These are phyloP conservation scores for Lepilemur septentrionalis DNA, from an alignment of 2,797 vertebrate genomes.

Conservation along the genomic window DNA sequence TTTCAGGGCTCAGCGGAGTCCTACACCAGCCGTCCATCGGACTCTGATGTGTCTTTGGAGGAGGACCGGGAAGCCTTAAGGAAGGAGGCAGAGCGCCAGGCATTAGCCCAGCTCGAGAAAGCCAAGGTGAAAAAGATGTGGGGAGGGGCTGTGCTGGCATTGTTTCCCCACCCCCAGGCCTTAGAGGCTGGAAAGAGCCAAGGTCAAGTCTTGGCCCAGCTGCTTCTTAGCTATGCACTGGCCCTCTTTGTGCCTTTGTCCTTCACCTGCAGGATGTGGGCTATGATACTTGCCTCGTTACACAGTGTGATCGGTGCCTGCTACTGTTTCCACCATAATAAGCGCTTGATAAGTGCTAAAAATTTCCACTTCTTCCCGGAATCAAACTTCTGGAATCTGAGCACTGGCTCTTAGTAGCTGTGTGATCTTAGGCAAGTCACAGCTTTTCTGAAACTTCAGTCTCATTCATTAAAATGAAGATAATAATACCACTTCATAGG, in stretches of 20 bases:
- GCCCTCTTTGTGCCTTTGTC: background rate
- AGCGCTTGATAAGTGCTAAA: background rate
- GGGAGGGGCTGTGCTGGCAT: background rate
- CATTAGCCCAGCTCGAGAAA: conserved; percentile 97
- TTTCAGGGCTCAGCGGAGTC: conserved; percentile 97
- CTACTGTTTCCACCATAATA: background rate
- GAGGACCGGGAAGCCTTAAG: conserved; percentile 96
- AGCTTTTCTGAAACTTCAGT: background rate
- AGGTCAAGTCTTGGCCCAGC: background rate
- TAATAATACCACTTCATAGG: background rate
- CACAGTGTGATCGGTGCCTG: background rate
- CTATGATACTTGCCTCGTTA: background rate
- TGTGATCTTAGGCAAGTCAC: background rate
- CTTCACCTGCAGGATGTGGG: background rate
- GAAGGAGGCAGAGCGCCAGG: conserved; percentile 97
- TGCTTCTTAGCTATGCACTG: background rate
- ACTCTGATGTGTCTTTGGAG: conserved; percentile 97
- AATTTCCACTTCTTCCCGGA: background rate
- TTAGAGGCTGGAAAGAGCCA: background rate
- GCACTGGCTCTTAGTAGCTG: background rate
- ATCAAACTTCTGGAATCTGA: background rate
- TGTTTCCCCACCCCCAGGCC: background rate
- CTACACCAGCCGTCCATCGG: conserved; percentile 97
- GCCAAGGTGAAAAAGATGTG: conserved; percentile 90
- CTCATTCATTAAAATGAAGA: background rate